Evolutionary conservation across 1,140 invertebrate genomes (phyloP).

Genomic region (Atta colombica): DNA sequence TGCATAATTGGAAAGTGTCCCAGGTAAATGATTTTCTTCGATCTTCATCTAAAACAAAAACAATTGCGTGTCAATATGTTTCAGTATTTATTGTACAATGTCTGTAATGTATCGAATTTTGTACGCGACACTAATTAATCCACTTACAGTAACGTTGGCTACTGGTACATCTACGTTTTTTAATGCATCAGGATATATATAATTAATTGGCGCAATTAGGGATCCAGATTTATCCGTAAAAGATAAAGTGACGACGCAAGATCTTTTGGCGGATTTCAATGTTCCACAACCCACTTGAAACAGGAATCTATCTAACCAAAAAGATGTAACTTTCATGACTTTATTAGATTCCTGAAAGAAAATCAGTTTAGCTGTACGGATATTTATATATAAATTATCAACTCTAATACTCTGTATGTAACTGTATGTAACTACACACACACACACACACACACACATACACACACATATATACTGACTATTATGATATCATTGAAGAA

Average conservation of each 20-base stretch:
- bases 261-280: slow-evolving; percentile 73
- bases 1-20: slow-evolving; percentile 69
- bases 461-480: slow-evolving; percentile 71
- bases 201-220: slow-evolving; percentile 83
- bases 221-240: slow-evolving; percentile 71
- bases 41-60: slow-evolving; percentile 70
- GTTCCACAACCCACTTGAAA: slow-evolving; percentile 72
- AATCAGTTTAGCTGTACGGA: slow-evolving; percentile 25
- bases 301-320: slow-evolving; percentile 77
- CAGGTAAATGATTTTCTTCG: slow-evolving; percentile 62
- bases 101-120: background rate
- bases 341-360: slow-evolving; percentile 73
- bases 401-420: too few species aligned
- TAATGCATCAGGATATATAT: slow-evolving; percentile 79
- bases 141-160: slow-evolving; percentile 75
- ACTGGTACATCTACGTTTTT: slow-evolving; percentile 74
- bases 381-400: background rate
- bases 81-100: slow-evolving; percentile 5
- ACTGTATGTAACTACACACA: too few species aligned
- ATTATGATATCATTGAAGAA: slow-evolving; percentile 75
- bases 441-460: too few species aligned
- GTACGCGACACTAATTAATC: slow-evolving; percentile 14
- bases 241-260: slow-evolving; percentile 79
- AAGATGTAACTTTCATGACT: slow-evolving; percentile 70
- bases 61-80: slow-evolving; percentile 5